phyloP scores from a whole-genome alignment of 1,140 invertebrate species.

The Conopomorpha cramerella region DNA sequence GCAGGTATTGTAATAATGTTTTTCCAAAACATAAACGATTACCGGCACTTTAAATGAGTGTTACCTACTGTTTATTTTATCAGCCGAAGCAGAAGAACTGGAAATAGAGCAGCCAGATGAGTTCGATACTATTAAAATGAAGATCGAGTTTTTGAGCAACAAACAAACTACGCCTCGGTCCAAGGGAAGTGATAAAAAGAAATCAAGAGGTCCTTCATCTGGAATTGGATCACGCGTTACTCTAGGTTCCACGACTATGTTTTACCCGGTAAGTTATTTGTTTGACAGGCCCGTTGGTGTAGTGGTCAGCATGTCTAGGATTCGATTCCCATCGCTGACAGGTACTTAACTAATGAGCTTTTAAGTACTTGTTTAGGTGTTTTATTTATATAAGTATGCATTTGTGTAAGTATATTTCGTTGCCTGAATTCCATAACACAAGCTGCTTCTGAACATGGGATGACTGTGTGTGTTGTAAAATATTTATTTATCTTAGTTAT shows the following conservation, averaged over 20 bases:
- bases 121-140: slow-evolving; percentile 31
- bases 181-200: slow-evolving; percentile 38
- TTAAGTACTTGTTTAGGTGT: no score
- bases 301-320: no score
- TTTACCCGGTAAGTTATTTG: slow-evolving; percentile 1
- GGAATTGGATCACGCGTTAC: slow-evolving; percentile 23
- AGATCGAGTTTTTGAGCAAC: slow-evolving; percentile 24
- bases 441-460: no score
- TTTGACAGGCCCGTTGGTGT: no score
- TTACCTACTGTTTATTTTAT: background rate
- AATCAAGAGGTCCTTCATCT: slow-evolving; percentile 25
- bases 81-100: no score
- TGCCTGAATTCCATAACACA: no score
- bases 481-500: no score
- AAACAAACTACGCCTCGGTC: slow-evolving; percentile 31
- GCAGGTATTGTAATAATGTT: background rate
- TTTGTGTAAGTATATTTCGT: no score
- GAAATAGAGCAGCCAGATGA: slow-evolving; percentile 17
- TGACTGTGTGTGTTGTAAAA: no score
- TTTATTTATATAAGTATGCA: no score
- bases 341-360: no score
- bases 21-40: background rate
- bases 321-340: no score
- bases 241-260: slow-evolving; percentile 4
- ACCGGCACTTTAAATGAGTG: background rate